A percentile compares a stretch with the other conserved stretches of the same genome.
Conservation (phyloP, 2,113 vertebrate species). For the Theristicus caerulescens region DNA sequence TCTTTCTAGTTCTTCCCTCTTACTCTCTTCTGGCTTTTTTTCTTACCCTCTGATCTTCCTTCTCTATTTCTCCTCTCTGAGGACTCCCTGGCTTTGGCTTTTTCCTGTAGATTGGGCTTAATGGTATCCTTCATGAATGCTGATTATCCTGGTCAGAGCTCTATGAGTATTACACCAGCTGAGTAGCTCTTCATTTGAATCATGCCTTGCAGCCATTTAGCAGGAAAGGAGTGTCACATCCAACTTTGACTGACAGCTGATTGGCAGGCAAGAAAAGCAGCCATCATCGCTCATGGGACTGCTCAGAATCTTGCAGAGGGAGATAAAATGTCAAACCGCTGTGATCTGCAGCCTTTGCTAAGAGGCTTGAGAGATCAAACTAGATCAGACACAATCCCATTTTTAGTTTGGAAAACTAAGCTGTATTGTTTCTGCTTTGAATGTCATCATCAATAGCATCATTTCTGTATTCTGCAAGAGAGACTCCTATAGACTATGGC, state of each 20-base stretch:
- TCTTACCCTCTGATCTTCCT: not conserved
- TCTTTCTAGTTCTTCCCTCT: not conserved
- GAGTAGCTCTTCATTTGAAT: conserved; percentile 25
- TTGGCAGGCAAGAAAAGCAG: conserved; percentile 42
- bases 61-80: not conserved
- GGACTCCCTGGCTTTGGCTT: conserved; percentile 26
- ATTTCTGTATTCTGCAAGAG: not conserved
- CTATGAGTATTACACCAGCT: not conserved
- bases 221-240: not conserved
- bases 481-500: not conserved
- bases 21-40: not conserved
- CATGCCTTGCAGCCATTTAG: conserved; percentile 34
- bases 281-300: not conserved
- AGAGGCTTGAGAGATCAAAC: conserved; percentile 9
- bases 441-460: not conserved
- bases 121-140: conserved; percentile 23
- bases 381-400: not conserved
- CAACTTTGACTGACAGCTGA: conserved; percentile 39
- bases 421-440: not conserved
- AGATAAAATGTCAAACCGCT: conserved; percentile 26
- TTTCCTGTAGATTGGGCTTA: not conserved
- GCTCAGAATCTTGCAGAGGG: conserved; percentile 27
- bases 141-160: conserved; percentile 9
- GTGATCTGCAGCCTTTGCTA: conserved; percentile 16
- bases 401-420: conserved; percentile 25